A percentile compares a stretch with the other conserved stretches of the same genome.
Conservation (phyloP, 2,797 vertebrate species). For the Rhinatrema bivittatum region DNA sequence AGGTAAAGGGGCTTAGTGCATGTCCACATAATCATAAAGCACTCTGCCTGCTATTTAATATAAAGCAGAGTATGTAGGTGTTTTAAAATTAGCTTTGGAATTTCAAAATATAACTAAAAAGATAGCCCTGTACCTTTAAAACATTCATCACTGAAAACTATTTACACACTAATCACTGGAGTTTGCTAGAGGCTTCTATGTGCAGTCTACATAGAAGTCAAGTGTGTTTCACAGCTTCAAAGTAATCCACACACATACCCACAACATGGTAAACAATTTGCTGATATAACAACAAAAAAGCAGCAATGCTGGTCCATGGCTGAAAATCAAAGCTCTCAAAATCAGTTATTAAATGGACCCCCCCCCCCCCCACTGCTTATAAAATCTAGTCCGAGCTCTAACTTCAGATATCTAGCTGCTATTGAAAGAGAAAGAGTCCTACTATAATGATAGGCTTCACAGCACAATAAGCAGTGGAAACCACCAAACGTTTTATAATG, state of each 20-base stretch:
- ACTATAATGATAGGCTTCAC: too few relatives aligned
- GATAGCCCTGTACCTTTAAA: conserved; percentile 19
- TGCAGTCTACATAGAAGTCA: conserved; percentile 4
- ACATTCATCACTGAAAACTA: conserved; percentile 12
- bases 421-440: too few relatives aligned
- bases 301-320: conserved; percentile 45
- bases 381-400: too few relatives aligned
- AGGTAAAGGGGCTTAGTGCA: too few relatives aligned
- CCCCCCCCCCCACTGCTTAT: too few relatives aligned
- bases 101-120: conserved; percentile 18
- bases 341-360: conserved; percentile 3
- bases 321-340: conserved; percentile 31
- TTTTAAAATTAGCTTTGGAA: too few relatives aligned
- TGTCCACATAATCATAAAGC: too few relatives aligned
- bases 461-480: too few relatives aligned
- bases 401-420: too few relatives aligned
- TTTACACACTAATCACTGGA: conserved; percentile 8
- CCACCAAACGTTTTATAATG: too few relatives aligned
- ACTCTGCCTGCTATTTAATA: too few relatives aligned
- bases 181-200: conserved; percentile 25
- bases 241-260: conserved; percentile 25
- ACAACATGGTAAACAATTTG: conserved; percentile 19
- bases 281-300: conserved; percentile 10
- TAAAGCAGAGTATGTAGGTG: too few relatives aligned
- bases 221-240: conserved; percentile 15